Evolutionary conservation across 2,797 vertebrate species (phyloP), one percentile per base, ranked within the genome.

Genomic region (Falco columbarius): DNA sequence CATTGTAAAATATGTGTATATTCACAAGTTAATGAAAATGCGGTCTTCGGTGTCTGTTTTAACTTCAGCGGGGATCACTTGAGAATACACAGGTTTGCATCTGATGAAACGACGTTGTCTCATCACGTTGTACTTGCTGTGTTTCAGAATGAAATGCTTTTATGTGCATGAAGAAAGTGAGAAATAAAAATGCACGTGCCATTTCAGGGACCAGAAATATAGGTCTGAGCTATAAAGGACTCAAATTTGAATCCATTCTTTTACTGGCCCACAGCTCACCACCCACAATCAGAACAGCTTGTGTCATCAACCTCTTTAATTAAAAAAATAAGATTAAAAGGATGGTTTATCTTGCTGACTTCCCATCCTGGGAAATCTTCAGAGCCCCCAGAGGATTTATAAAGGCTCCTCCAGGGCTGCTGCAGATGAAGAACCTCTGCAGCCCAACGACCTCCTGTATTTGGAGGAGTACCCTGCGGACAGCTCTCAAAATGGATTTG

Each of bases 71-170:
- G 12, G 72, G 47, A 51, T 82, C 66, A 29, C 24, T 67, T 87
- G 95, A 95, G 56, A 80, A 77, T 87, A 77, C 65, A 86, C 75
- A 90, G 89, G 81, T 88, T 90, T 66, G 58, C 83, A 76, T 89
- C 61, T 46, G 46, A 89, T 83, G 72, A 91, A 84, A 61, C 73
- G 75, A 67, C 87, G 86, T 62, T 67, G 67, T 83, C 73, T 95
- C 51, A 38, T 88, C 86, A 62, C 19, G 2, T 77, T 95, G 81
- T 77, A 85, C 63, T 59, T 56, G 51, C 65, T 67, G 47, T 63
- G 32, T 49, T 84, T 52, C 80, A 73, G 46, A 56, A 22, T 8
- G 19, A 95, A 92, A 79, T 14, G 30, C 23, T 51, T 81, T 79
- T 22, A 61, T 44, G 16, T 32, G 38, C 23, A 44, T 61, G 40